These are phyloP conservation scores for Nephrotoma guestfalica DNA, from an alignment of 2,888 invertebrate species.

Conservation along the genomic window DNA sequence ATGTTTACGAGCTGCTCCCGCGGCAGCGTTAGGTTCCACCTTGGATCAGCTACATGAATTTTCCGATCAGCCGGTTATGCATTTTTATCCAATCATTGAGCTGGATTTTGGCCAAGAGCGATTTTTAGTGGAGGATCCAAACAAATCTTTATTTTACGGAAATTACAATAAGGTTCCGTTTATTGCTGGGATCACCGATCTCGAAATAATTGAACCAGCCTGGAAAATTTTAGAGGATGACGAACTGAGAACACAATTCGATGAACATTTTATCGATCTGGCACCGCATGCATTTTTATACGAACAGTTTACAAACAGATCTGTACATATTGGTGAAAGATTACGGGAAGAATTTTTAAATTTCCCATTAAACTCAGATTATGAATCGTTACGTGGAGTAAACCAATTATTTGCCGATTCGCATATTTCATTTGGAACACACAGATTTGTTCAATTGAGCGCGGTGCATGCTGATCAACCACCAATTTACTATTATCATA, in stretches of 20 bases:
- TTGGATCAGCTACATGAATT: conserved; percentile 1
- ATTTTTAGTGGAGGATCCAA: conserved; percentile 36
- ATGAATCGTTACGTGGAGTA: not conserved
- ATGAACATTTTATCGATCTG: not conserved
- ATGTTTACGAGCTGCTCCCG: not conserved
- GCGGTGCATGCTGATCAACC: not conserved
- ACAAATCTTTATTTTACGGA: conserved; percentile 20
- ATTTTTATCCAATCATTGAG: conserved; percentile 41
- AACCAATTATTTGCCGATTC: not conserved
- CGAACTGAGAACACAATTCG: not conserved
- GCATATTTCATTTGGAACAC: not conserved
- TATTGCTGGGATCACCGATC: conserved; percentile 47
- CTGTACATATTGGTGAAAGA: not conserved
- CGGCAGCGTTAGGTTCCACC: not conserved
- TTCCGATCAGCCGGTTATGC: conserved; percentile 15
- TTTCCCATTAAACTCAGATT: not conserved
- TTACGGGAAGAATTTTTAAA: not conserved
- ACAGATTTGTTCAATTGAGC: not conserved
- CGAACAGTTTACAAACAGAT: not conserved
- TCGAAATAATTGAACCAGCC: conserved; percentile 43
- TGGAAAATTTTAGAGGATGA: not conserved
- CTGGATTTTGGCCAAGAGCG: conserved; percentile 47
- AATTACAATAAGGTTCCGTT: conserved; percentile 45
- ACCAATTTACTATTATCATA: not conserved
- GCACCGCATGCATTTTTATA: not conserved